These are phyloP conservation scores for Gavia stellata DNA, from an alignment of 2,113 vertebrate species.

Conservation along the genomic window DNA sequence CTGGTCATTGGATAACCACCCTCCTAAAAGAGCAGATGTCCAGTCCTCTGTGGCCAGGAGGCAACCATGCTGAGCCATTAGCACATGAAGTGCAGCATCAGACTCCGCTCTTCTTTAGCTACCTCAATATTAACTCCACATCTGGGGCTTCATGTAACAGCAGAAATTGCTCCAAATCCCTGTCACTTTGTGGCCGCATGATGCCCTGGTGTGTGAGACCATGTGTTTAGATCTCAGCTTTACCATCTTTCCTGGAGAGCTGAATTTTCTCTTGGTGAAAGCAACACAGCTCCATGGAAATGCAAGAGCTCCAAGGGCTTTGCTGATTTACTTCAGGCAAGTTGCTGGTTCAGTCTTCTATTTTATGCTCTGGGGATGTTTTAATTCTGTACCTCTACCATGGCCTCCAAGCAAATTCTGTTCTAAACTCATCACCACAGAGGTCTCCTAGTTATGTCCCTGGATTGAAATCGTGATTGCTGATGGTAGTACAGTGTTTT, in stretches of 20 bases:
- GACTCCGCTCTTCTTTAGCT: not conserved
- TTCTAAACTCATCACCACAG: not conserved
- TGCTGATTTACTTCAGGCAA: not conserved
- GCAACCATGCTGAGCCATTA: not conserved
- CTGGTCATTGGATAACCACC: not conserved
- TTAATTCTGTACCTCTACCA: not conserved
- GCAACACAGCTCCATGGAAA: not conserved
- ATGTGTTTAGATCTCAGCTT: not conserved
- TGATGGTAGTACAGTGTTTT: not conserved
- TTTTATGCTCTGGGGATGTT: constrained; percentile 1
- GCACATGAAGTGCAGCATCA: not conserved
- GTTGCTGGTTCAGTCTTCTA: not conserved
- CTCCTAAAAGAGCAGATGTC: not conserved
- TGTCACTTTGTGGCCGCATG: not conserved
- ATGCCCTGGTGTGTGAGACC: not conserved
- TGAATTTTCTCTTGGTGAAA: not conserved
- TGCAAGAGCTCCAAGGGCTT: not conserved
- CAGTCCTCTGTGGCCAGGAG: not conserved
- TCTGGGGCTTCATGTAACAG: not conserved
- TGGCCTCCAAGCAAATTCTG: not conserved
- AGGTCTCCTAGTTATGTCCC: not conserved
- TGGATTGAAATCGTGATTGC: not conserved
- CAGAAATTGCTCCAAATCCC: not conserved
- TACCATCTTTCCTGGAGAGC: not conserved
- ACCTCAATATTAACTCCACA: not conserved